Evolutionary conservation across 2,888 invertebrate genomes (phyloP).

Genomic region (Cinara cedri): DNA sequence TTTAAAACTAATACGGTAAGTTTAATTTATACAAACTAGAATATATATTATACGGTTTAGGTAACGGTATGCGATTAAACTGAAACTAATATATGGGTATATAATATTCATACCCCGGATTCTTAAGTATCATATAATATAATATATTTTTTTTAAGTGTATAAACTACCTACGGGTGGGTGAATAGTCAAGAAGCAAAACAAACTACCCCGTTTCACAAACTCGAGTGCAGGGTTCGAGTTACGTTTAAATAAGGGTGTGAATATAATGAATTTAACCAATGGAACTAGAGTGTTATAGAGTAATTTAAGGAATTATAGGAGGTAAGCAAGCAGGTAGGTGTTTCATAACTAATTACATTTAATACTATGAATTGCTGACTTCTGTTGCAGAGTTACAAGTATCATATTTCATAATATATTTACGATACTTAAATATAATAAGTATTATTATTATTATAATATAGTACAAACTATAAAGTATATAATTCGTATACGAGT

Average conservation of each 20-base stretch:
- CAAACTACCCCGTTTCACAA: background rate
- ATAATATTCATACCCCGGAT: background rate
- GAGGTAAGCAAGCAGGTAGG: too few relatives aligned
- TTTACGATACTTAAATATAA: too few relatives aligned
- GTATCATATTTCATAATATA: too few relatives aligned
- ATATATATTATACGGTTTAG: too few relatives aligned
- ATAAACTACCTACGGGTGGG: background rate
- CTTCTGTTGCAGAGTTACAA: background rate
- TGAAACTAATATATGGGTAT: too few relatives aligned
- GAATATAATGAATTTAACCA: slow-evolving; percentile 1
- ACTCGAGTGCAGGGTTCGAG: background rate
- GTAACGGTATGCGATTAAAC: too few relatives aligned
- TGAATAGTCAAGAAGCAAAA: slow-evolving; percentile 13
- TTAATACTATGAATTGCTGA: background rate
- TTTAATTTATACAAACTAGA: too few relatives aligned
- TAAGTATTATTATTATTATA: too few relatives aligned
- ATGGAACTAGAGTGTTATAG: background rate
- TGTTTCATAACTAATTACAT: background rate
- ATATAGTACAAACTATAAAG: too few relatives aligned
- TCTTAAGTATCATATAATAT: background rate
- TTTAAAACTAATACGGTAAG: too few relatives aligned
- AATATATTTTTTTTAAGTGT: slow-evolving; percentile 16
- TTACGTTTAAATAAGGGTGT: background rate
- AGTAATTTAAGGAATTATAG: background rate
- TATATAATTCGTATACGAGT: too few relatives aligned